A percentile compares a stretch with the other conserved stretches of the same genome.
These are phyloP conservation scores for Ambastaia sidthimunki DNA, from an alignment of 2,797 vertebrate genomes.

Conservation along the genomic window DNA sequence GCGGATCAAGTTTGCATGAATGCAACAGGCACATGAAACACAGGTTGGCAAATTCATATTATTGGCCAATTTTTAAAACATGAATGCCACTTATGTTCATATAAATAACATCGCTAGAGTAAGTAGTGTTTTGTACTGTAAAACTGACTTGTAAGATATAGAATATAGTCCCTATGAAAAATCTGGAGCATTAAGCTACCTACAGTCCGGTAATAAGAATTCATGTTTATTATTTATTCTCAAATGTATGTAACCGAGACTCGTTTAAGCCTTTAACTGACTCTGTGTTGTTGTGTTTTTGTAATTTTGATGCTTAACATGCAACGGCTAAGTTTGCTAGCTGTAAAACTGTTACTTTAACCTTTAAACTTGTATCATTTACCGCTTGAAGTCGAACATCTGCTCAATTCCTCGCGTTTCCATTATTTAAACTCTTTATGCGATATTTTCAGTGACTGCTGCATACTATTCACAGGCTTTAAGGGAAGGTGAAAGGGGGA, in stretches of 20 bases:
- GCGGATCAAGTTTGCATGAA: neutral
- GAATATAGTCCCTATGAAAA: neutral
- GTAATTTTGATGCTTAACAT: constrained; percentile 10
- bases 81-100: neutral
- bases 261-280: neutral
- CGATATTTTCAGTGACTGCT: constrained; percentile 34
- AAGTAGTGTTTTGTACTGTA: neutral
- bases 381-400: constrained; percentile 85
- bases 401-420: constrained; percentile 79
- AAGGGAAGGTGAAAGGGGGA: constrained; percentile 5
- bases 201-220: neutral
- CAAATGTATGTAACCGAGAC: neutral
- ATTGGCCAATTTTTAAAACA: neutral
- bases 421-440: constrained; percentile 66
- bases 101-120: neutral
- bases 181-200: neutral
- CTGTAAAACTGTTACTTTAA: constrained; percentile 18
- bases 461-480: constrained; percentile 53
- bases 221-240: neutral
- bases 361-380: constrained; percentile 62
- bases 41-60: neutral
- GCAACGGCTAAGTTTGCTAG: constrained; percentile 38
- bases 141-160: neutral
- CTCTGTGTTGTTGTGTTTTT: constrained; percentile 9
- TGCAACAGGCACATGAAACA: neutral